Base-by-base conservation (phyloP, 2,113 vertebrate species). In the Pontoporia blainvillei region DNA sequence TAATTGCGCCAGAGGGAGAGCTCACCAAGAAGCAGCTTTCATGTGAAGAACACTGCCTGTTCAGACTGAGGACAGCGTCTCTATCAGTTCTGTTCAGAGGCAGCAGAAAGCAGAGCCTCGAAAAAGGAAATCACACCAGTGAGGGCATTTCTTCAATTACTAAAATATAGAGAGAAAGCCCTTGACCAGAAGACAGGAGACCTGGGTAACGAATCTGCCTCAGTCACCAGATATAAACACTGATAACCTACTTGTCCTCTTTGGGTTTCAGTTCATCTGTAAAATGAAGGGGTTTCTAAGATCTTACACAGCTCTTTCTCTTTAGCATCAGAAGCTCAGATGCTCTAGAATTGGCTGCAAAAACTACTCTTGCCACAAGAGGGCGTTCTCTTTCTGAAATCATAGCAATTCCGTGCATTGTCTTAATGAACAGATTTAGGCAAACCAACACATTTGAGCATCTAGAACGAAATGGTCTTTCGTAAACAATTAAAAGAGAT, bases 341-440 rank as follows among this genome's bases (percentile, higher is more conserved):
- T 18, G 34, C 57, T 41, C 34, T 23, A 34, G 89, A 93, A 85
- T 67, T 95, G 59, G 29, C 29, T 96, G 97, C 93, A 96, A 97
- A 96, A 95, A 85, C 90, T 78, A 62, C 75, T 97, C 90, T 96
- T 82, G 76, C 97, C 97, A 98, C 97, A 90, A 98, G 97, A 98
- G 97, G 98, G 97, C 75, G 95, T 1, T 52, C 66, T 92, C 52
- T 86, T 97, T 97, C 96, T 96, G 97, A 97, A 95, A 96, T 94
- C 94, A 31, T 49, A 52, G 84, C 90, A 67, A 64, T 44, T 41
- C 59, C 73, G 52, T 14, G 64, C 13, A 15, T 17, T 25, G 86
- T 41, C 52, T 83, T 91, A 73, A 66, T 11, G 69, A 86, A 93
- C 85, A 86, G 62, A 92, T 89, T 93, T 85, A 82, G 46, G 72